Base-by-base conservation (phyloP, 2,113 vertebrate species). In the Ailurus styani region DNA sequence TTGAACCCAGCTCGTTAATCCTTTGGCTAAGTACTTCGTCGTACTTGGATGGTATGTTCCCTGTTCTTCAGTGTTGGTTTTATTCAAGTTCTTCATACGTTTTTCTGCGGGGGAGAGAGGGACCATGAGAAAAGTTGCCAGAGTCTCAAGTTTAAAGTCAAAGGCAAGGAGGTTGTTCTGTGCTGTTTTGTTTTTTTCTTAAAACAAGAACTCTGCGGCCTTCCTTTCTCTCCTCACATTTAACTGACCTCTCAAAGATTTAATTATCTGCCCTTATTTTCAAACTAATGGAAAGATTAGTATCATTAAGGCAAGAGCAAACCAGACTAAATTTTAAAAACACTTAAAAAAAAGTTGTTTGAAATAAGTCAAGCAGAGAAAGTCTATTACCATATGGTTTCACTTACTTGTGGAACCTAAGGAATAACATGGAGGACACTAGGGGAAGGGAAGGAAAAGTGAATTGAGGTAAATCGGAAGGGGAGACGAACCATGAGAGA, bases 151-250 rank as follows among this genome's bases (percentile, higher is more conserved):
- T 37, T 79, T 73, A 45, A 40, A n/a, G 37, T 72, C 37, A 34
- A 47, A 91, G 90, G 12, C 13, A 6, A 68, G n/a, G 75, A n/a
- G 7, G 23, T 7, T 45, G 20, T n/a, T 31, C 13, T 64, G 14
- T 60, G 14, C 10, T 62, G 7, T 7, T 2, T n/a, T 2, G n/a
- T 5, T 29, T 6, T 7, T 15, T 2, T 37, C 18, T 23, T 17
- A 11, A 21, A 87, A 81, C 20, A 47, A 45, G 2, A 20, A 52
- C 1, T 15, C 11, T 0, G 1, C 77, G 7, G 18, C 3, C 40
- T 15, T 77, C n/a, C 27, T 77, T 66, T 70, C 52, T 57, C 31
- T 64, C 15, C 73, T 15, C 17, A 17, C 2, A 0, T 21, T 0
- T 10, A n/a, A 85, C n/a, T 18, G 25, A 20, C 42, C 85, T 29